Evolutionary conservation across 2,113 vertebrate genomes (phyloP).

Genomic region (Aleadryas rufinucha): DNA sequence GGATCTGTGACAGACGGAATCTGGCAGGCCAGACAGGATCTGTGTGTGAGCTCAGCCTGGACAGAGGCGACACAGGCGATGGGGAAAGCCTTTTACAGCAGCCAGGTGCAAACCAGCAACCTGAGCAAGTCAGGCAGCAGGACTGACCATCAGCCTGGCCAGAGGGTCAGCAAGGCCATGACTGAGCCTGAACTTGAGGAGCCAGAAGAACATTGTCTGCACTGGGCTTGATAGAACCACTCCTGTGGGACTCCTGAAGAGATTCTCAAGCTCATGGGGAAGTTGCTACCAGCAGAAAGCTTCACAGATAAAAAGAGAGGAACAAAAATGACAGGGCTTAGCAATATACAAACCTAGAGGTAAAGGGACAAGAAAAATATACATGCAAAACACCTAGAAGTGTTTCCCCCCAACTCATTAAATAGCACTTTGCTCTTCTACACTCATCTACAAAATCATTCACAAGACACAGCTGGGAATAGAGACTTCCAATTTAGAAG

Average conservation of each 20-base stretch:
- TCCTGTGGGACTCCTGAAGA: neutral
- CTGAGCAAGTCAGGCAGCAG: neutral
- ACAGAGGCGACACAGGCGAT: rapidly evolving
- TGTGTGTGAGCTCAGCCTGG: neutral
- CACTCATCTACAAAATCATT: neutral
- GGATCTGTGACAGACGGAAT: neutral
- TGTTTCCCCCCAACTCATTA: neutral
- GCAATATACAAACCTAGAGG: neutral
- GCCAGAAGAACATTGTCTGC: neutral
- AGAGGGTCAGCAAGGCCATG: rapidly evolving
- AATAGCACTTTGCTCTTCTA: neutral
- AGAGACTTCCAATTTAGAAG: neutral
- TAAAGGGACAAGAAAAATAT: neutral
- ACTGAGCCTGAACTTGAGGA: neutral
- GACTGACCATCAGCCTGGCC: neutral
- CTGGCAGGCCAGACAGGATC: neutral
- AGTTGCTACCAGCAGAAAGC: neutral
- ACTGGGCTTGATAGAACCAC: rapidly evolving
- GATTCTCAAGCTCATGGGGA: neutral
- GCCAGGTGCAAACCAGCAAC: neutral
- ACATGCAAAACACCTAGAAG: neutral
- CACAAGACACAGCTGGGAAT: neutral
- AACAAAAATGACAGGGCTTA: neutral
- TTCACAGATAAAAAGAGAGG: too few species aligned
- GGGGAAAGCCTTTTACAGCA: neutral